Evolutionary conservation across 2,797 vertebrate species (phyloP).

Genomic region (Hylomyscus alleni): DNA sequence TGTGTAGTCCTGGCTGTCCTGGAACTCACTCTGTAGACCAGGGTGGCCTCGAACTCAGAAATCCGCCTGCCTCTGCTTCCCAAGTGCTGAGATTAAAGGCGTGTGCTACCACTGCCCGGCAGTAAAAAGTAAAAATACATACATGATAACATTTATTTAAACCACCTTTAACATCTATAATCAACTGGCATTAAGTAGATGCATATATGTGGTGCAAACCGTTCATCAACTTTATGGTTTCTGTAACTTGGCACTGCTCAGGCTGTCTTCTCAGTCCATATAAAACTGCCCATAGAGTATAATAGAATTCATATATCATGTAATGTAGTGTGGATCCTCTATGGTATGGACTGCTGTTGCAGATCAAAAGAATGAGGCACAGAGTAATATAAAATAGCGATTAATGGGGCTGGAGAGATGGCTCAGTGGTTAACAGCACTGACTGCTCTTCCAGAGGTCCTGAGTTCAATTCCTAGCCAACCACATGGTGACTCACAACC

Average conservation of each 20-base stretch:
- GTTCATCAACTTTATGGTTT: neutral
- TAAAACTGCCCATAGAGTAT: no score
- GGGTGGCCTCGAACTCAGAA: no score
- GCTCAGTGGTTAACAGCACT: no score
- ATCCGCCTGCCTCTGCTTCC: no score
- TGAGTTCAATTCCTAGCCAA: no score
- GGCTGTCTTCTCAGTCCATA: neutral
- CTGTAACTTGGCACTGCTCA: neutral
- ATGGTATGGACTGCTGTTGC: neutral
- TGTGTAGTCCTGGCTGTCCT: no score
- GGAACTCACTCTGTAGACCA: no score
- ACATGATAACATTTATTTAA: neutral
- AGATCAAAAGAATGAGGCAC: neutral
- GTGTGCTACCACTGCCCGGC: no score
- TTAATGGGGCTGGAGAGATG: neutral
- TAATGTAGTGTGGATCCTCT: neutral
- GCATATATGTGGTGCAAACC: neutral
- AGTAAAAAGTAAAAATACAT: no score
- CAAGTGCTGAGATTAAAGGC: no score
- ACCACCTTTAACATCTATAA: neutral
- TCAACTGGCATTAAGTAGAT: neutral
- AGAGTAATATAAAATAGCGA: neutral
- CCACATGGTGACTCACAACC: no score
- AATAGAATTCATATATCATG: neutral
- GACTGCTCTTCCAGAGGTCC: no score